Base-by-base conservation (phyloP, 1,140 invertebrate genomes). In the Heliconius nattereri region DNA sequence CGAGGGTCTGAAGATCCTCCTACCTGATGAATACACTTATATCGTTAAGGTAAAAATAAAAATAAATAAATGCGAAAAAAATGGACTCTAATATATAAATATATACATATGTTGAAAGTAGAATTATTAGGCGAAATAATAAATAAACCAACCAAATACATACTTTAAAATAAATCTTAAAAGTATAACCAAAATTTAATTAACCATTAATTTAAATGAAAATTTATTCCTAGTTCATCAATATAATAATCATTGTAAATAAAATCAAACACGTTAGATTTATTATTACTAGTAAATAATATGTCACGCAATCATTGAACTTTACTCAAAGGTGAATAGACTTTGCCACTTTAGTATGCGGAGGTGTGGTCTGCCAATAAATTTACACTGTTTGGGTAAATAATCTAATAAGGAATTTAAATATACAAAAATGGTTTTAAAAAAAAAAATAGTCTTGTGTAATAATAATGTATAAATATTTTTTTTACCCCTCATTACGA, bases 241-340 rank as follows among this genome's bases (percentile, higher is more conserved):
- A 26, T 23, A 26, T 60, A 60, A 60, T 45, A 60, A 60, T 11
- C 7, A 23, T n/a, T 60, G 1, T 57, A 26, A 11, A 26, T 26
- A 66, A 29, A 29, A 16, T 16, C 0, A 29, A 66, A 16, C 1
- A 66, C 13, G 23, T 29, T 23, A 60, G 57, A 60, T 60, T 60
- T 60, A 66, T 66, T 66, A 66, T 66, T 26, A 23, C 23, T 60
- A 23, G 6, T 29, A 2, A 60, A 26, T 29, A 16, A 29, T 66
- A 26, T 66, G 3, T 26, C 60, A 52, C 19, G 49, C 54, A n/a
- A 40, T 40, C 32, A 66, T 75, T 75, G 74, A 75, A 75, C 54
- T 75, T 66, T 37, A 26, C 54, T 32, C 9, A 29, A 54, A 74
- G 73, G 73, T 74, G 73, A 74, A 74, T n/a, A 74, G 52, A 74